Evolutionary conservation across 1,140 invertebrate genomes (phyloP), one percentile per base, ranked within the genome.

Genomic region (Ephestia elutella): DNA sequence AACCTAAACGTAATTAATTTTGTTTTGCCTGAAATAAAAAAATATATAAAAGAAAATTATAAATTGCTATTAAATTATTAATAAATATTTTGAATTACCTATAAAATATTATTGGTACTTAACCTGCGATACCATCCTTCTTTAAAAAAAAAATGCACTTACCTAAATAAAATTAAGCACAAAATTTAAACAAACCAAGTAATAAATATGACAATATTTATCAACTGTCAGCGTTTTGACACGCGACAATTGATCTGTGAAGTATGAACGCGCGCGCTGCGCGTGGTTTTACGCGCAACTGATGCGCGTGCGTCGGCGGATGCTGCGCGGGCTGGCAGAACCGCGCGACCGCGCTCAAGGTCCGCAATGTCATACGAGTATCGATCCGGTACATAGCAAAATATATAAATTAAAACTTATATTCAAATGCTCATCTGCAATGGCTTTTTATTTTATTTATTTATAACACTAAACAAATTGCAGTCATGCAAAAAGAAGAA

Each of bases 281-380:
- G 66, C 59, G 63, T 62, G 55, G 32, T 59, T 54, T 17, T 11
- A 56, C 60, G 63, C 60, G 63, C 68, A 57, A 59, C 51, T 63
- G 57, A 35, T 21, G 59, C 38, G 51, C 54, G 38, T 10, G 38
- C 13, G 13, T 7, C 13, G n/a, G 61, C 17, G 32, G 66, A 60
- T 62, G 60, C 59, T 65, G 66, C 60, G 60, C 44, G 56, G 5
- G 0, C 21, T 25, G 7, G 21, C 7, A 25, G 21, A n/a, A 38
- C n/a, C 50, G 17, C 17, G 21, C 20, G 57, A 49, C 53, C 58
- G 35, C 15, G 21, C 11, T 19, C 51, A 58, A 50, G 50, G 50
- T 55, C 38, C 38, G 5, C 38, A 8, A 10, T 2, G 38, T 15
- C n/a, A 15, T 15, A n/a, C 1, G 4, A 10, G n/a, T 15, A 4